Conservation (phyloP, 1,140 invertebrate species). For the Drosophila santomea region DNA sequence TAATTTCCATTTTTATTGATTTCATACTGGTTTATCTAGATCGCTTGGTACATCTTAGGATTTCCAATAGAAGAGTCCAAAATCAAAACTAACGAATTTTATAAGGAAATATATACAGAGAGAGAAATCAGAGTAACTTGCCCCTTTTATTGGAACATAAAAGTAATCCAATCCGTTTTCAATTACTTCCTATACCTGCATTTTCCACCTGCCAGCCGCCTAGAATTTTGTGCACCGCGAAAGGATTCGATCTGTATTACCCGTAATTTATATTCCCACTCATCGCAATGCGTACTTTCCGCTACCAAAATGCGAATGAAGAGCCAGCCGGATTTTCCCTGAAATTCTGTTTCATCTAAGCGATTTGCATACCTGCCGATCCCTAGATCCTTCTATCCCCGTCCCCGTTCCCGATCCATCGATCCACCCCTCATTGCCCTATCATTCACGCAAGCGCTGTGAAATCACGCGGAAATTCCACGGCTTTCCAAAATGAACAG, state of each 20-base stretch:
- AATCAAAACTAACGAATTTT: not conserved
- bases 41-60: not conserved
- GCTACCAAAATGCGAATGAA: slow-evolving; percentile 70
- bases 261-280: slow-evolving; percentile 20
- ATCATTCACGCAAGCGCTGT: slow-evolving; percentile 73
- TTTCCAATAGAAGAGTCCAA: not conserved
- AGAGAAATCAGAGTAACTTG: not conserved
- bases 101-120: not conserved
- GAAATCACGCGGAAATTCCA: slow-evolving; percentile 77
- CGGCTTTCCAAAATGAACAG: slow-evolving; percentile 66
- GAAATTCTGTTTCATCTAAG: slow-evolving; percentile 65
- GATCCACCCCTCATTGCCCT: slow-evolving; percentile 22
- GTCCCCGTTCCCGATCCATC: not conserved
- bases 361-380: slow-evolving; percentile 74
- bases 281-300: slow-evolving; percentile 62
- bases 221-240: not conserved
- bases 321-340: slow-evolving; percentile 63
- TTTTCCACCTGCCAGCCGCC: slow-evolving; percentile 54
- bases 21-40: slow-evolving; percentile 8
- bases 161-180: slow-evolving; percentile 2
- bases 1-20: not conserved
- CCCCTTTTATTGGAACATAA: not conserved
- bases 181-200: slow-evolving; percentile 11
- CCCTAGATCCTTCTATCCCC: not conserved
- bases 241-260: slow-evolving; percentile 24